A percentile compares a stretch with the other conserved stretches of the same genome.
These are phyloP conservation scores for Anabacerthia variegaticeps DNA, from an alignment of 2,797 vertebrate species.

Conservation along the genomic window DNA sequence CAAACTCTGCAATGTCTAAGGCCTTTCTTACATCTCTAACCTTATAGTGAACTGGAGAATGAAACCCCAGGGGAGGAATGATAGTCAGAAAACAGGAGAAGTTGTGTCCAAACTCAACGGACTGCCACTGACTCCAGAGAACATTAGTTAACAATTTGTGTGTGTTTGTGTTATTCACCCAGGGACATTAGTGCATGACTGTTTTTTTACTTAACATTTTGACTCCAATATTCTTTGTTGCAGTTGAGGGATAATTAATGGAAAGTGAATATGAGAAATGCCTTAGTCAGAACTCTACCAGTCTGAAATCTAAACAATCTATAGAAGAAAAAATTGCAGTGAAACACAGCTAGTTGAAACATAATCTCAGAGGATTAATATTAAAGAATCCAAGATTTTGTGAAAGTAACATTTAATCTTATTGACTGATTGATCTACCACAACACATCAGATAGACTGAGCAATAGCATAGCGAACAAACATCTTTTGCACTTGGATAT, in stretches of 20 bases:
- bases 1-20: neutral
- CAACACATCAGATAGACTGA: neutral
- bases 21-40: neutral
- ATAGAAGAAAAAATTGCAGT: neutral
- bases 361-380: neutral
- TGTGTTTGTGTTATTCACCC: neutral
- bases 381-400: neutral
- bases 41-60: neutral
- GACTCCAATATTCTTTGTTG: neutral
- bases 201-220: neutral
- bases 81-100: neutral
- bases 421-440: neutral
- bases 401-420: neutral
- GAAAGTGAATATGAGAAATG: neutral
- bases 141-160: neutral
- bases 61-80: neutral
- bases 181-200: neutral
- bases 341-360: neutral
- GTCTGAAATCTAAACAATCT: neutral
- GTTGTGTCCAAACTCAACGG: neutral
- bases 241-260: neutral
- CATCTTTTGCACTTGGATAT: neutral
- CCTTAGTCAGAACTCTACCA: neutral
- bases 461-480: neutral
- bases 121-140: neutral